Percentiles rank a stretch among this genome's conserved stretches.
phyloP scores from a whole-genome alignment of 1,140 invertebrate genomes.

The Polypedilum vanderplanki region DNA sequence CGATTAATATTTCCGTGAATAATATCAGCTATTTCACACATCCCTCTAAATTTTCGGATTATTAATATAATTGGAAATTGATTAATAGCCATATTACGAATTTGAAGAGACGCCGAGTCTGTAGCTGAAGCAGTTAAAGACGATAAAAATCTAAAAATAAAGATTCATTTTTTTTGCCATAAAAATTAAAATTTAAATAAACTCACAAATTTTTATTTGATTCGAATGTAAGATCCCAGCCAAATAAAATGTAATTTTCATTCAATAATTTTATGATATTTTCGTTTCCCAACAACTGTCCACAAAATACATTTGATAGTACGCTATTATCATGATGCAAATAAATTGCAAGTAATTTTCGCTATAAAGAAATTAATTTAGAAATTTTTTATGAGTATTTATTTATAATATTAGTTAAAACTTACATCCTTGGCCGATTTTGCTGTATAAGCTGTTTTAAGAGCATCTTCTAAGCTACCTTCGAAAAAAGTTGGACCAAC shows the following conservation, averaged over 20 bases:
- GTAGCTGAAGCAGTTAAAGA: conserved; percentile 60
- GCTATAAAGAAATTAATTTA: conserved; percentile 52
- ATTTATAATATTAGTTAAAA: conserved; percentile 32
- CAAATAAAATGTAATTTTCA: conserved; percentile 85
- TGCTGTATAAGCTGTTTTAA: conserved; percentile 72
- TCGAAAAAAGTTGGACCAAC: conserved; percentile 88
- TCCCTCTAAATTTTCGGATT: conserved; percentile 77
- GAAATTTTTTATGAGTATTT: conserved; percentile 22
- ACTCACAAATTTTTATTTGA: conserved; percentile 72
- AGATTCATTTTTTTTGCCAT: conserved; percentile 32
- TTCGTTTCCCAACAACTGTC: conserved; percentile 83
- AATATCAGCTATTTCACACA: conserved; percentile 76
- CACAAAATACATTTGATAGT: conserved; percentile 92
- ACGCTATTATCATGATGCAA: conserved; percentile 91
- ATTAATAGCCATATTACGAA: conserved; percentile 76
- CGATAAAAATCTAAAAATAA: conserved; percentile 53
- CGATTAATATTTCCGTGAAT: conserved; percentile 65
- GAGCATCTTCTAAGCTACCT: conserved; percentile 80
- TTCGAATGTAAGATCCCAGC: conserved; percentile 88
- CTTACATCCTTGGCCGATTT: conserved; percentile 81
- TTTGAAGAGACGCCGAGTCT: conserved; percentile 56
- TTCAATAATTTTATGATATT: conserved; percentile 79
- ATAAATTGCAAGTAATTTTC: conserved; percentile 86
- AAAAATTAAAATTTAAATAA: conserved; percentile 30
- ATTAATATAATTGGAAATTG: conserved; percentile 80